phyloP scores from a whole-genome alignment of 2,113 vertebrate genomes.

The Myrmophylax atrothorax region DNA sequence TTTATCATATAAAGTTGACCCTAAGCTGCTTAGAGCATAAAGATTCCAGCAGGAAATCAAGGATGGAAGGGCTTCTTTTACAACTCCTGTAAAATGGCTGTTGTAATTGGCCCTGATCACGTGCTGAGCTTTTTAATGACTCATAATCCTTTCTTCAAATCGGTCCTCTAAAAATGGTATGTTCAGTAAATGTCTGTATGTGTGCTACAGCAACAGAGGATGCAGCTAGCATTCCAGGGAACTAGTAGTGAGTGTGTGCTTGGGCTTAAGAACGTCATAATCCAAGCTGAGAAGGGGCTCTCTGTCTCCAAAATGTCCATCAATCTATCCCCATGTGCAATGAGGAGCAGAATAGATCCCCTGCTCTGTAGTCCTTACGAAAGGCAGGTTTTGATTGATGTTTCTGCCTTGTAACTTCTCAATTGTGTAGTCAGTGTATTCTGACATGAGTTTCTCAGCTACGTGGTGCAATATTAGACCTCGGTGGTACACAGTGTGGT shows the following conservation, averaged over 20 bases:
- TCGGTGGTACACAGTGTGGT: accelerated
- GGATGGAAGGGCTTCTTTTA: slow-evolving; percentile 32
- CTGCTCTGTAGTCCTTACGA: not conserved
- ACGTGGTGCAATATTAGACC: not conserved
- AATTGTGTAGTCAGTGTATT: not conserved
- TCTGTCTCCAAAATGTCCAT: not conserved
- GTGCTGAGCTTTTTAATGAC: slow-evolving; percentile 34
- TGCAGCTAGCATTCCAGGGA: not conserved
- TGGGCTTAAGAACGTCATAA: slow-evolving; percentile 5
- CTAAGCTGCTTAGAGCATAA: slow-evolving; percentile 43
- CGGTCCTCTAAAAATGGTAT: slow-evolving; percentile 37
- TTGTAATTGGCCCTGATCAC: slow-evolving; percentile 23
- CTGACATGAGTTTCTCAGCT: not conserved
- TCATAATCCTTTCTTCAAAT: slow-evolving; percentile 31
- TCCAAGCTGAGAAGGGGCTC: not conserved
- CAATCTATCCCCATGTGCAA: not conserved
- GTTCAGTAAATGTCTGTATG: not conserved
- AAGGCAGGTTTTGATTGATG: not conserved
- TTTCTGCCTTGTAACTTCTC: not conserved
- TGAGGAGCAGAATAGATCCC: not conserved
- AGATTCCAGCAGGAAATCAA: slow-evolving; percentile 42
- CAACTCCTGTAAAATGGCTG: slow-evolving; percentile 14
- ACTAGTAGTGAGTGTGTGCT: not conserved
- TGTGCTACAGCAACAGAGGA: not conserved
- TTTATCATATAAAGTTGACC: slow-evolving; percentile 29